Conservation (phyloP, 1,140 invertebrate genomes). For the Samia ricini region DNA sequence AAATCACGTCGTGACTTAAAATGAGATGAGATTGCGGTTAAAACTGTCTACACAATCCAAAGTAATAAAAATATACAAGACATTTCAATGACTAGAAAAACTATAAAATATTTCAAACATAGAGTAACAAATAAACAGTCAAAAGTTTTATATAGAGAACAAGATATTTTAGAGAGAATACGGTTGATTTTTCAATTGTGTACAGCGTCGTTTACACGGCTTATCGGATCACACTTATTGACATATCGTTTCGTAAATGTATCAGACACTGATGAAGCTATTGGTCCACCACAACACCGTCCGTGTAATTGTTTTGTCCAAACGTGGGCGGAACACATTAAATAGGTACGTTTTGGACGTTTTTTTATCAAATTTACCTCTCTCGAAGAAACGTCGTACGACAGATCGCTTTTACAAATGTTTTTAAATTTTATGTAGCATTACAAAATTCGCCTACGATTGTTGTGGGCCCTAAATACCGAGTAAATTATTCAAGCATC, state of each 20-base stretch:
- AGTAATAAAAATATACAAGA: too few relatives aligned
- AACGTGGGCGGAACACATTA: constrained; percentile 5
- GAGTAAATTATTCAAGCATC: background rate
- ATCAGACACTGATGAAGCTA: background rate
- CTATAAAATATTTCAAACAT: too few relatives aligned
- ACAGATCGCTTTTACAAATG: constrained; percentile 1
- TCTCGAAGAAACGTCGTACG: background rate
- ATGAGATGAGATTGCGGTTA: too few relatives aligned
- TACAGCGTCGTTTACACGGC: background rate
- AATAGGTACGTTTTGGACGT: background rate
- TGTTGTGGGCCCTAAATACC: background rate
- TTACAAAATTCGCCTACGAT: constrained; percentile 7
- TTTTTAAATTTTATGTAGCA: background rate
- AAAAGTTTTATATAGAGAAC: background rate
- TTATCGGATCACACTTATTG: background rate
- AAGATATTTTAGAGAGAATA: background rate
- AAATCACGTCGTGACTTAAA: too few relatives aligned
- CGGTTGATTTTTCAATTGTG: background rate
- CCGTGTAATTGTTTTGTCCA: constrained; percentile 1
- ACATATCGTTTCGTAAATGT: background rate
- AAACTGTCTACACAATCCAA: too few relatives aligned
- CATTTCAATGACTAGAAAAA: too few relatives aligned
- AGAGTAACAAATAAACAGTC: background rate
- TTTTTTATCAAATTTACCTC: constrained; percentile 5
- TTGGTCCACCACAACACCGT: background rate